phyloP scores from a whole-genome alignment of 2,113 vertebrate species.

The Narcine bancroftii region DNA sequence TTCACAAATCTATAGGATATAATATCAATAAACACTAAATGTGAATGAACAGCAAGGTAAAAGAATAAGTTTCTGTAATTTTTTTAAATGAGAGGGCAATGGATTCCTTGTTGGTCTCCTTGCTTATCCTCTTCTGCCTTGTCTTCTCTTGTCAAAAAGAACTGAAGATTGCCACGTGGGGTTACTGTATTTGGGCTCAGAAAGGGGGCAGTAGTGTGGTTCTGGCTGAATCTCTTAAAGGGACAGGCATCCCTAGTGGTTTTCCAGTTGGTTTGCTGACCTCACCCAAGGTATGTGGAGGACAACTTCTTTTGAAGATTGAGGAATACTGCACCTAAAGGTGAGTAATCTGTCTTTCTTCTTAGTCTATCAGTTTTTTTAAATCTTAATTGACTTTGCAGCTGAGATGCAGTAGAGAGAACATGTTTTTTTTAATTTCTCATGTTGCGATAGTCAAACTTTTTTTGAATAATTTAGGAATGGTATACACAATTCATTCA shows the following conservation, averaged over 20 bases:
- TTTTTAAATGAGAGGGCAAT: conserved; percentile 29
- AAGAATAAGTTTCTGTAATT: conserved; percentile 11
- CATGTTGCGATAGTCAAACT: not conserved
- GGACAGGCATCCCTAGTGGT: conserved; percentile 35
- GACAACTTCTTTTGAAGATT: conserved; percentile 36
- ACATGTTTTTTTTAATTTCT: not conserved
- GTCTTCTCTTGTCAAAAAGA: conserved; percentile 36
- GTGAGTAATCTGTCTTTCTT: conserved; percentile 36
- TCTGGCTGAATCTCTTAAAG: conserved; percentile 31
- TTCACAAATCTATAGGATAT: conserved; percentile 1
- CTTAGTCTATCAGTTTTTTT: conserved; percentile 18
- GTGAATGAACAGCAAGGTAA: conserved; percentile 13
- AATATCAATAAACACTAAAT: not conserved
- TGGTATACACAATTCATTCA: conserved; percentile 18
- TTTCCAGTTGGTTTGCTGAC: conserved; percentile 34
- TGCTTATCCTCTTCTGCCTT: conserved; percentile 37
- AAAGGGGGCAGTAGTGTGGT: conserved; percentile 34
- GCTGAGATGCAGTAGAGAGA: not conserved
- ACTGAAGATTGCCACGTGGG: conserved; percentile 37
- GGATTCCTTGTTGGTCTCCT: conserved; percentile 37
- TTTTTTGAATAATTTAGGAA: conserved; percentile 26
- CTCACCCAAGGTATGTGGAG: conserved; percentile 35
- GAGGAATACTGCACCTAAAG: conserved; percentile 37
- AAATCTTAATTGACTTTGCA: not conserved
- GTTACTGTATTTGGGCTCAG: conserved; percentile 26